Base-by-base conservation (phyloP, 2,113 vertebrate species). In the Nothocercus nigrocapillus region DNA sequence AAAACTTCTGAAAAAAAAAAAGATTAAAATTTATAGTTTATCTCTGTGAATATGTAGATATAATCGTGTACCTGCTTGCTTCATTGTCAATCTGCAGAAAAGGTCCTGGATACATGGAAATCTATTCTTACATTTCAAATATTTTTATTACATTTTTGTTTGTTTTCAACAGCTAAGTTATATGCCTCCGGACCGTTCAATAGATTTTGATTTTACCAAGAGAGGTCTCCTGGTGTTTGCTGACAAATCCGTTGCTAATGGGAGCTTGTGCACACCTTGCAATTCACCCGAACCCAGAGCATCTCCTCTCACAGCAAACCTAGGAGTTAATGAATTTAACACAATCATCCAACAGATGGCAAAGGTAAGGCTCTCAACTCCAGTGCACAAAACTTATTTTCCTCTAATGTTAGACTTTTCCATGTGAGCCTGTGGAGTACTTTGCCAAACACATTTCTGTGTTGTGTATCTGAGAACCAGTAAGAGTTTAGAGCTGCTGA, bases 181-280 rank as follows among this genome's bases (percentile, higher is more conserved):
- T 18, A 96, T 99, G 94, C 98, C 99, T 63, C 97, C 98, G 28
- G 98, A 98, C 47, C 88, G 95, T 84, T 95, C 97, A 44, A 97
- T 98, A 54, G 98, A 99, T 42, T 99, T 99, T 97, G 98, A 98
- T 79, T 99, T 99, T 96, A 99, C 99, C 18, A 98, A 95, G 80
- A 99, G 98, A 94, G 99, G 99, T 53, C 98, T 99, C 51, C 96
- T 99, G 63, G 99, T 99, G 74, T 98, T 99, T 96, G 97, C 98
- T 7, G 98, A 98, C 59, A 87, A 97, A 77, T 97, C 98, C 15
- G 83, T 98, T 91, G 73, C 97, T 88, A 97, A 97, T 68, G 97
- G 97, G 32, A 97, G 95, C 5, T 9, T 91, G 34, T 88, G 94
- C 36, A 78, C 96, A 38, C 73, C 94, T 76, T 76, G 76, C 69